Evolutionary conservation across 2,113 vertebrate species (phyloP).

Genomic region (Bufo bufo): DNA sequence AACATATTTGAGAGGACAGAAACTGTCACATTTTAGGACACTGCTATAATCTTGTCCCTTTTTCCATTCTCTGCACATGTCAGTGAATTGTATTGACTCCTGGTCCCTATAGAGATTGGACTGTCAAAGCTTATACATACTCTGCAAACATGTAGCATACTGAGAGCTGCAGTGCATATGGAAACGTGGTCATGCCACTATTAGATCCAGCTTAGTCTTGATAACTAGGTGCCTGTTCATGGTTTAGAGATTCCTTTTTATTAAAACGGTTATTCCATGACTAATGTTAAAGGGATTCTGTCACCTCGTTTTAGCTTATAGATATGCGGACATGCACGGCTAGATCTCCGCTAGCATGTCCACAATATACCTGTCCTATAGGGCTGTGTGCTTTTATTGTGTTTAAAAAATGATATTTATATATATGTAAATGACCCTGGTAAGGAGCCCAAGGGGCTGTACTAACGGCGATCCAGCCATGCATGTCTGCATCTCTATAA

Average conservation of each 20-base stretch:
- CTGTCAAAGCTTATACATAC: neutral
- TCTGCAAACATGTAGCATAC: neutral
- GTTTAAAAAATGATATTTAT: too few species aligned
- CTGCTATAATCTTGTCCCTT: neutral
- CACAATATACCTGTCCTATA: too few species aligned
- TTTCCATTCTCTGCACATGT: neutral
- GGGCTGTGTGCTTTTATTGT: too few species aligned
- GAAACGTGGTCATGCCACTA: neutral
- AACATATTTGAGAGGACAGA: neutral
- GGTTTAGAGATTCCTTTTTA: neutral
- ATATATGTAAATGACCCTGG: too few species aligned
- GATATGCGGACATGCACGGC: too few species aligned
- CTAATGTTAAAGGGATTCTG: too few species aligned
- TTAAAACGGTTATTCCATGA: neutral
- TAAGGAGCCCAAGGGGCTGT: too few species aligned
- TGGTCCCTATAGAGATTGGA: neutral
- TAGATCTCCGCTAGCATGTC: too few species aligned
- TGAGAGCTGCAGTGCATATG: neutral
- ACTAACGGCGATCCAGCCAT: too few species aligned
- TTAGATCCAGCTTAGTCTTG: neutral
- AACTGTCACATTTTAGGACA: neutral
- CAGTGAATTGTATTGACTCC: neutral
- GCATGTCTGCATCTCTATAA: too few species aligned
- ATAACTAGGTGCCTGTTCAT: neutral
- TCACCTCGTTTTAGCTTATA: too few species aligned